phyloP scores from a whole-genome alignment of 2,888 invertebrate genomes.

The Melipona bicolor region DNA sequence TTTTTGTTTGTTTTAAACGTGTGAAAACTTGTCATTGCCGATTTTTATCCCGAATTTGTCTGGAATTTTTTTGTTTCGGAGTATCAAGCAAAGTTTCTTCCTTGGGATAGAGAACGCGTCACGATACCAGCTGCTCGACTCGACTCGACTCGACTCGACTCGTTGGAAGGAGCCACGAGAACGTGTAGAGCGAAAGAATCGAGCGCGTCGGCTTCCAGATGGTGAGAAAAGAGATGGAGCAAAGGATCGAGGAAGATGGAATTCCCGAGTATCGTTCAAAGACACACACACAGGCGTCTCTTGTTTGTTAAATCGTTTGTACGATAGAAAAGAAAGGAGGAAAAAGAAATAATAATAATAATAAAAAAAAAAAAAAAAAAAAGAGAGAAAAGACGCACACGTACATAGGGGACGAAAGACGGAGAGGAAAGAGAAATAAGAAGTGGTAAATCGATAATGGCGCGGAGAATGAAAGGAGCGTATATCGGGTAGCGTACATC shows the following conservation, averaged over 20 bases:
- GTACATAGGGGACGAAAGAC: rapidly evolving
- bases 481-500: constrained; percentile 1
- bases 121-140: constrained; percentile 23
- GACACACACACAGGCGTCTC: neutral
- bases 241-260: neutral
- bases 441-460: neutral
- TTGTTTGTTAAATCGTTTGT: neutral
- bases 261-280: neutral
- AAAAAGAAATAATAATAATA: no score
- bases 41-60: neutral
- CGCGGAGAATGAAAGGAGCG: neutral
- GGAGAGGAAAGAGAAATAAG: neutral
- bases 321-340: no score
- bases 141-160: constrained; percentile 1
- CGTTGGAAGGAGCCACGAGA: constrained; percentile 9
- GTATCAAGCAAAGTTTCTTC: neutral
- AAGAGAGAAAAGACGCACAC: no score
- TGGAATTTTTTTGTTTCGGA: neutral
- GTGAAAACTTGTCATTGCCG: no score
- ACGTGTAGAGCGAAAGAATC: constrained; percentile 2
- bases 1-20: neutral
- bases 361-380: neutral
- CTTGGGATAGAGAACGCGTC: neutral
- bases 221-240: constrained; percentile 13
- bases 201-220: neutral